These are phyloP conservation scores for Trichogramma pretiosum DNA, from an alignment of 1,140 invertebrate genomes.

Conservation along the genomic window DNA sequence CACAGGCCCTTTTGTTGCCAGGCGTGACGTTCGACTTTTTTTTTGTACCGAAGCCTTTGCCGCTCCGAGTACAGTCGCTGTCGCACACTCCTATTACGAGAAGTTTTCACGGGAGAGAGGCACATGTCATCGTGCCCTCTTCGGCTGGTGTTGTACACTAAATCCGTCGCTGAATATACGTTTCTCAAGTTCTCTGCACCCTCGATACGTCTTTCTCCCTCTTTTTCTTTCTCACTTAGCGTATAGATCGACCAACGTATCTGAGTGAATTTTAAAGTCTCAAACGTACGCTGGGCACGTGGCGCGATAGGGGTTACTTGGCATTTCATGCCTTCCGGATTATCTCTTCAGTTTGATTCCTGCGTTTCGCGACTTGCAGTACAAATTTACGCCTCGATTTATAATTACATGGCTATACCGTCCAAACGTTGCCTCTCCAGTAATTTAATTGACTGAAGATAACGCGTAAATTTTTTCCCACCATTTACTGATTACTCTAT, in stretches of 20 bases:
- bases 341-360: no score
- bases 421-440: no score
- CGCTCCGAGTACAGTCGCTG: not conserved
- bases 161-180: no score
- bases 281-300: slow-evolving; percentile 30
- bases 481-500: no score
- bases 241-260: slow-evolving; percentile 25
- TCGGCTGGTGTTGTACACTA: no score
- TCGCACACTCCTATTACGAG: not conserved
- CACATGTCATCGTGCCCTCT: no score
- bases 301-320: slow-evolving; percentile 38
- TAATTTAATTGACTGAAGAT: no score
- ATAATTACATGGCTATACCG: no score
- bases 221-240: slow-evolving; percentile 24
- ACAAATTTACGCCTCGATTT: no score
- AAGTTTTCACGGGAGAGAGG: no score
- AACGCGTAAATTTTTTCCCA: no score
- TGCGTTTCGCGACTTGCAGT: no score
- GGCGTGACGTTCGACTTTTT: slow-evolving; percentile 37
- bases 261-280: slow-evolving; percentile 37
- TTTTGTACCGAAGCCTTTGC: slow-evolving; percentile 36
- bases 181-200: not conserved
- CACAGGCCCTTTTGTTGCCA: slow-evolving; percentile 44
- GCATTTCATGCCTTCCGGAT: slow-evolving; percentile 32
- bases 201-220: slow-evolving; percentile 1